Conservation (phyloP, 2,888 invertebrate genomes). For the Syritta pipiens region DNA sequence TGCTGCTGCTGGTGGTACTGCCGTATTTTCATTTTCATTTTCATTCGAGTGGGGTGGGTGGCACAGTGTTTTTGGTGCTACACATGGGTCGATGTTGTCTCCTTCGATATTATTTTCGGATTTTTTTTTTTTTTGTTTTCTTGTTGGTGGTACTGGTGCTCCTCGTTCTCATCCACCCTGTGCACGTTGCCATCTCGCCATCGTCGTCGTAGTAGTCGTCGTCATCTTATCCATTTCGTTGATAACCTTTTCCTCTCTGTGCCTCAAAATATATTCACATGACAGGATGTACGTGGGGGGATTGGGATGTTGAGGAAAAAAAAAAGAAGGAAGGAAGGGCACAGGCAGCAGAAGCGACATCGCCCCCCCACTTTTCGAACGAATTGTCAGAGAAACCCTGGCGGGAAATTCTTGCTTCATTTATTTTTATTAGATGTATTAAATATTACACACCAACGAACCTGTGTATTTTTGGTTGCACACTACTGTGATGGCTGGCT, state of each 20-base stretch:
- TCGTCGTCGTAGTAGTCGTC: constrained; percentile 27
- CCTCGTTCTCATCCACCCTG: too few relatives aligned
- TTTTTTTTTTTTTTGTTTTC: constrained; percentile 37
- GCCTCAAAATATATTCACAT: constrained; percentile 42
- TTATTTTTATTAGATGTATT: constrained; percentile 61
- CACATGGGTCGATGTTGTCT: constrained; percentile 35
- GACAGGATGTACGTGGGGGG: constrained; percentile 24
- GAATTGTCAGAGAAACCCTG: constrained; percentile 55
- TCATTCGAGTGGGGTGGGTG: constrained; percentile 63
- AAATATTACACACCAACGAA: constrained; percentile 42
- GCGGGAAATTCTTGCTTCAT: constrained; percentile 59
- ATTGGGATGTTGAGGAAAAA: too few relatives aligned
- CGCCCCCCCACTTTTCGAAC: constrained; percentile 20
- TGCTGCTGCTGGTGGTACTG: too few relatives aligned
- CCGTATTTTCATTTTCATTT: constrained; percentile 71
- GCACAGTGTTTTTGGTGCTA: constrained; percentile 25
- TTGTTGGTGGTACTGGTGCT: constrained; percentile 49
- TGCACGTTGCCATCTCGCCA: too few relatives aligned
- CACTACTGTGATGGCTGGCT: constrained; percentile 19
- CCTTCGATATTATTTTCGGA: constrained; percentile 50
- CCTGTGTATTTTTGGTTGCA: constrained; percentile 24
- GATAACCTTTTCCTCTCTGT: constrained; percentile 55
- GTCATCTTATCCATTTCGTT: constrained; percentile 61
- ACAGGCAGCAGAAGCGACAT: too few relatives aligned
- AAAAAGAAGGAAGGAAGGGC: neutral